Evolutionary conservation across 2,113 vertebrate genomes (phyloP), one percentile per base, ranked within the genome.

Genomic region (Rhineura floridana): DNA sequence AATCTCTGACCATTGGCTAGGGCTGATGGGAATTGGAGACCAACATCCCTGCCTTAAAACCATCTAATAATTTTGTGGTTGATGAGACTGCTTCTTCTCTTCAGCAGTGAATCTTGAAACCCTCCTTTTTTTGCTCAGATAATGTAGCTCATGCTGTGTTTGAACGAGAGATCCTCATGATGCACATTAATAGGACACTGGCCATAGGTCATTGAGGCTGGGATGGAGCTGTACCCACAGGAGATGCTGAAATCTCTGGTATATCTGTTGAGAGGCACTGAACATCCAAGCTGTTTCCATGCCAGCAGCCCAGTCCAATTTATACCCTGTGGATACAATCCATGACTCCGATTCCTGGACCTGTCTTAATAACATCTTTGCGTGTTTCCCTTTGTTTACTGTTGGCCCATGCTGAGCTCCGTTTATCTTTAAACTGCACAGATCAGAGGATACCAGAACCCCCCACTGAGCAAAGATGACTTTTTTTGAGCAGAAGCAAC

Each of bases 371-470:
- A n/a, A 63, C n/a, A 67, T 78, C 72, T 73, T 81, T 69, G 23
- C 25, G 36, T 59, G 69, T 17, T 87, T 59, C 30, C 69, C 42
- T 82, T 87, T 87, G 30, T 87, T 59, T 75, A 82, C 69, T 81
- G 52, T 15, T 48, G 28, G 25, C 50, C 42, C 79, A 75, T 73
- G 42, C 39, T 48, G 69, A 73, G 69, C 70, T 46, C 39, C 36
- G 81, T 86, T 86, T 77, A 48, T 77, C 52, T 77, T 33, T 84
- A 86, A 77, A 76, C 9, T 65, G 55, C 65, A 70, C 46, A 55
- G 48, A 81, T 80, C 85, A 87, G 63, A 87, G 63, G 59, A 75
- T 76, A 77, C 42, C 39, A 77, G 30, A 77, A 63, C 62, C 50
- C 36, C 79, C 67, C 69, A 82, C 69, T 46, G 62, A 78, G 85